These are phyloP conservation scores for Ptilorrhoa leucosticta DNA, from an alignment of 2,113 vertebrate species.

Conservation along the genomic window DNA sequence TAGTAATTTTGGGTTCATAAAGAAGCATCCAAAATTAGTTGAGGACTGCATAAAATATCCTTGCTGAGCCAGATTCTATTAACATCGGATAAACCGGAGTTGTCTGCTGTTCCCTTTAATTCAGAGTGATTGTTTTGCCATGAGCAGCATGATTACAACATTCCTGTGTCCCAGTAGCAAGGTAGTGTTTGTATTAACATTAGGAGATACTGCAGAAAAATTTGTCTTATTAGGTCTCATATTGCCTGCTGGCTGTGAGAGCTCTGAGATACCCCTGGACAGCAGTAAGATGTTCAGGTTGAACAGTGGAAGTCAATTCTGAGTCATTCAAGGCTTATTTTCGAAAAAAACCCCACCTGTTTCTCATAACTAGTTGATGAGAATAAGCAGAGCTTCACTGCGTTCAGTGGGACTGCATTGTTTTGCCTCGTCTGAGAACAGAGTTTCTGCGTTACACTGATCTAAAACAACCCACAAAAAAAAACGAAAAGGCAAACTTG, in stretches of 20 bases:
- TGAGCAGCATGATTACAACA: neutral
- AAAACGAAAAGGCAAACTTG: rapidly evolving
- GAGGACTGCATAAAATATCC: neutral
- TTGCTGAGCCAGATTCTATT: neutral
- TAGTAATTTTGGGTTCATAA: neutral
- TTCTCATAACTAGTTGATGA: neutral
- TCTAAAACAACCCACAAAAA: neutral
- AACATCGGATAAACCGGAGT: neutral
- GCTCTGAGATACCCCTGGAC: neutral
- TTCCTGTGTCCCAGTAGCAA: neutral
- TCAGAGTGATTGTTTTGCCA: neutral
- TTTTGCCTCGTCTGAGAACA: neutral
- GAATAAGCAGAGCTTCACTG: neutral
- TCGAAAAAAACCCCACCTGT: neutral
- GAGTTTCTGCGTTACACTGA: neutral
- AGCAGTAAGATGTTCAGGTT: neutral
- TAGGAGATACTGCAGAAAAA: neutral
- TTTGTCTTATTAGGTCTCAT: neutral
- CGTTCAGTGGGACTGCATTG: neutral
- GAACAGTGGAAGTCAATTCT: neutral
- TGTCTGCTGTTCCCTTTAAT: neutral
- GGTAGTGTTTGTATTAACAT: neutral
- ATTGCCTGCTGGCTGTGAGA: neutral
- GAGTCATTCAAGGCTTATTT: neutral
- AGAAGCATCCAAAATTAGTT: neutral